These are phyloP conservation scores for Mesorhabditis spiculigera DNA, from an alignment of 2,888 invertebrate genomes.

Conservation along the genomic window DNA sequence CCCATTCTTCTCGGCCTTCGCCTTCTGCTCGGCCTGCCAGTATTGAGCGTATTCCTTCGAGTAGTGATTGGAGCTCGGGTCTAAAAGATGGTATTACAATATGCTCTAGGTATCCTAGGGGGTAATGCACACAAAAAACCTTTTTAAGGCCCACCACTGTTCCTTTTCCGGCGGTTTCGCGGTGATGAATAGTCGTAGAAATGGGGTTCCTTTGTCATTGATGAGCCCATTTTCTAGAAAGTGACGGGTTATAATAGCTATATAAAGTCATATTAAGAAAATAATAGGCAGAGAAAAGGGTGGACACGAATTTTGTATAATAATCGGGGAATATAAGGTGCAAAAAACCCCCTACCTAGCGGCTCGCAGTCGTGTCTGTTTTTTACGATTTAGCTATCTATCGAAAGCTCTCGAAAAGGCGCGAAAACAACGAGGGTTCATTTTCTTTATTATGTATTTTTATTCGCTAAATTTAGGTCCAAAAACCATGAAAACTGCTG, in stretches of 20 bases:
- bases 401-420: too few species aligned
- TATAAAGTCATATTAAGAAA: too few species aligned
- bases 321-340: too few species aligned
- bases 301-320: too few species aligned
- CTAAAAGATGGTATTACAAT: not conserved
- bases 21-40: not conserved
- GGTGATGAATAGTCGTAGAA: slow-evolving; percentile 5
- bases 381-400: too few species aligned
- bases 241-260: not conserved
- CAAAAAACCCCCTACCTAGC: too few species aligned
- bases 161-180: slow-evolving; percentile 1
- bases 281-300: too few species aligned
- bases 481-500: too few species aligned
- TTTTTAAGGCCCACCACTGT: not conserved
- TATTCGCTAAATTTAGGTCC: too few species aligned
- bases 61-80: slow-evolving; percentile 2
- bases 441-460: too few species aligned
- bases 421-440: too few species aligned
- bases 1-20: not conserved
- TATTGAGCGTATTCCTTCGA: not conserved
- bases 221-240: not conserved
- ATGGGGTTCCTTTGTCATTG: not conserved
- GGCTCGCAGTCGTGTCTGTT: too few species aligned
- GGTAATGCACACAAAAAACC: not conserved
- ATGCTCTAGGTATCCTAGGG: not conserved